Evolutionary conservation across 2,888 invertebrate species (phyloP), one percentile per base, ranked within the genome.

Genomic region (Chalcis sispes): DNA sequence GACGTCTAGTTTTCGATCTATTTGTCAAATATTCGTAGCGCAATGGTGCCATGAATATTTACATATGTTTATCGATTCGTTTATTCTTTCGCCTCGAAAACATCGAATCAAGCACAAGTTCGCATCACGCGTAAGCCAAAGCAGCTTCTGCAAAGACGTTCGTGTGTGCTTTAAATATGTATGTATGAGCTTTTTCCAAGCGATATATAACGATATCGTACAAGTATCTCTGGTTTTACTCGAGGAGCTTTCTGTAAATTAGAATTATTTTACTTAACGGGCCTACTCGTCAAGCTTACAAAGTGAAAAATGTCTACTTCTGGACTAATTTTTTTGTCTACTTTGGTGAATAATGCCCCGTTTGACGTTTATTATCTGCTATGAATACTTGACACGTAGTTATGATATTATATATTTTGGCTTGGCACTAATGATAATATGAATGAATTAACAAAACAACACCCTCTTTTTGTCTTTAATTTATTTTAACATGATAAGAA

Each of bases 11-110:
- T 46, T 62, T 25, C 61, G 46, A 42, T 48, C 27, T 46, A 42
- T 46, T 18, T 62, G 46, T 42, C 62, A 61, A 36, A 36, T n/a
- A n/a, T 23, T 36, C 59, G 59, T 59, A 29, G 40, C 56, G 52
- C n/a, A n/a, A n/a, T n/a, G n/a, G n/a, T n/a, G n/a, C n/a, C 15
- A 2, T 2, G 20, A 56, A 56, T 56, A 56, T 56, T 56, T 56
- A n/a, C n/a, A n/a, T n/a, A n/a, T n/a, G n/a, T 50, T n/a, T 50
- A 10, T 20, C 50, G 18, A n/a, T n/a, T 20, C 15, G 13, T n/a
- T 29, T 56, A 20, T 25, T 27, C 56, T 5, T 23, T 29, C 64
- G 29, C 20, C 2, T 42, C 13, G 46, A 42, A 32, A 15, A 36
- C 65, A 4, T 20, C 23, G 36, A 42, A 42, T 42, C 50, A 20